These are phyloP conservation scores for Hippolais icterina DNA, from an alignment of 2,113 vertebrate genomes.

Conservation along the genomic window DNA sequence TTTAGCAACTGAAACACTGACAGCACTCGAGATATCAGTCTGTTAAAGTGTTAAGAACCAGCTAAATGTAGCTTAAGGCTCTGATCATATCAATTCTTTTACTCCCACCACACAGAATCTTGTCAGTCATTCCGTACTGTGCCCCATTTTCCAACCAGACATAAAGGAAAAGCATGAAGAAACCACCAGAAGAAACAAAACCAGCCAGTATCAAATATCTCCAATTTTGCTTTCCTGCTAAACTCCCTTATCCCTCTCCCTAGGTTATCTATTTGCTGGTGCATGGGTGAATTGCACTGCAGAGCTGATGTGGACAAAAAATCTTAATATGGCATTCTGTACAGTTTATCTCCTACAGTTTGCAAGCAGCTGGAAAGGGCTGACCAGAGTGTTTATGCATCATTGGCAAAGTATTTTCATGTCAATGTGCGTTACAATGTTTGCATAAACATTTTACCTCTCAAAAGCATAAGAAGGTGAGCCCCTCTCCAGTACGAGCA, in stretches of 20 bases:
- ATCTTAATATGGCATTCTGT: background rate
- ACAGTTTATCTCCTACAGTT: background rate
- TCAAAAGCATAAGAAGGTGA: background rate
- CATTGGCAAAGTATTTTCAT: background rate
- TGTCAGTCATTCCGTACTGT: fast-evolving
- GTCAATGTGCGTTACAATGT: background rate
- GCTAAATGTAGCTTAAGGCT: background rate
- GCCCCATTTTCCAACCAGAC: background rate
- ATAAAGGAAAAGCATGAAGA: background rate
- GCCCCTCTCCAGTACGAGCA: background rate
- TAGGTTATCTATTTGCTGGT: background rate
- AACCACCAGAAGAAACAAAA: background rate
- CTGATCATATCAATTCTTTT: background rate
- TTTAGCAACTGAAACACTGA: background rate
- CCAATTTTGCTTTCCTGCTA: background rate
- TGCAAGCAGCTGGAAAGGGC: background rate
- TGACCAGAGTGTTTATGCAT: background rate
- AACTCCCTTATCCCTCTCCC: background rate
- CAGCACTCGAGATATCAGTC: background rate
- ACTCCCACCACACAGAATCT: background rate
- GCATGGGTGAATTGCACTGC: background rate
- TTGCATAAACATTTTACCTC: background rate
- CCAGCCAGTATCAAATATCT: background rate
- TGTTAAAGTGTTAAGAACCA: background rate
- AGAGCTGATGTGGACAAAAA: background rate